Evolutionary conservation across 2,888 invertebrate genomes (phyloP), one percentile per base, ranked within the genome.

Genomic region (Patella caerulea): DNA sequence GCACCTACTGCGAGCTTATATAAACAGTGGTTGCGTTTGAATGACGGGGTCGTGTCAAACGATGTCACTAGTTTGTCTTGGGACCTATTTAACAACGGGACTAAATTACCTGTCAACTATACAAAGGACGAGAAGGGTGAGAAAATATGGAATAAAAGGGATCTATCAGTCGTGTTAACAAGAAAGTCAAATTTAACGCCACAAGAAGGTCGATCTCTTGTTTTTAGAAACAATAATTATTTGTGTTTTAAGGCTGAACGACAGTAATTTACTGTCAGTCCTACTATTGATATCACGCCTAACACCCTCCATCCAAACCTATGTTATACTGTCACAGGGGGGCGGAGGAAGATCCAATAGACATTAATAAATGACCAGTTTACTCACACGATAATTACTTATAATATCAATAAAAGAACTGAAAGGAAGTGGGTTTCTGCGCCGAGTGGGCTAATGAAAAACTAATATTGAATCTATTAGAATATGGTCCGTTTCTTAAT

Each of bases 81-180:
- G 55, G 56, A 55, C 34, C 29, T 45, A 54, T 70, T 52, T 71
- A 75, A 55, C 70, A 75, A 54, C 24, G 19, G 65, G 65, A 24
- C 65, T n/a, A 75, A 75, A 75, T 75, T 75, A 53, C 75, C 75
- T 76, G 76, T 76, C 76, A 76, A 11, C 15, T 9, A 19, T 65
- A 69, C 76, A 76, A 76, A 59, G 76, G n/a, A 19, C 45, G 56
- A 24, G 45, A 56, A 65, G 73, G 53, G 76, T 76, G 76, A 76
- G 72, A 76, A 76, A 75, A 75, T 75, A 75, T 69, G 55, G 70
- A 71, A 53, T 75, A 70, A 75, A 70, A 75, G 34, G 70, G 24
- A 54, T 54, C 71, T 29, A 71, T 75, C 71, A 71, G 65, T 24
- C 11, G 65, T 65, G 65, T 65, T 65, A 65, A 65, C 65, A 65